phyloP scores from a whole-genome alignment of 2,797 vertebrate genomes.

The Gephyroberyx darwinii region DNA sequence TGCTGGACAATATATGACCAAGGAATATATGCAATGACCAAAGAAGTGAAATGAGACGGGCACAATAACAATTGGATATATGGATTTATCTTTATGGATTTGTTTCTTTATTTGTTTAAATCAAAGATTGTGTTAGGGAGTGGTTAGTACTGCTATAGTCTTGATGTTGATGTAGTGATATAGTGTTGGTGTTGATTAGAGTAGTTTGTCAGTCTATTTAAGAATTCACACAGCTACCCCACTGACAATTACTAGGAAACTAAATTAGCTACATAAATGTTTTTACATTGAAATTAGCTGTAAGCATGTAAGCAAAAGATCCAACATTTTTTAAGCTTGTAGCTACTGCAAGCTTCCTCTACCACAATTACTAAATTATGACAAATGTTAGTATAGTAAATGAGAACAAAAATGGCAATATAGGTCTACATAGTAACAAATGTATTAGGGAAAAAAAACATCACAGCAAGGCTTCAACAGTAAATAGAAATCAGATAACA shows the following conservation, averaged over 20 bases:
- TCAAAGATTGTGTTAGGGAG: not conserved
- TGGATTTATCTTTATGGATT: not conserved
- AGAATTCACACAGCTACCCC: not conserved
- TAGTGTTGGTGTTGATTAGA: not conserved
- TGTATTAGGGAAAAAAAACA: too few species aligned
- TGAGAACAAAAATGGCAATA: too few species aligned
- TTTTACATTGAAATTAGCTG: too few species aligned
- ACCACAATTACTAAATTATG: too few species aligned
- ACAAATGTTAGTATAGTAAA: too few species aligned
- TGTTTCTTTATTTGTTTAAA: not conserved
- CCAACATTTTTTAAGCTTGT: too few species aligned
- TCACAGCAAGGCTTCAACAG: too few species aligned
- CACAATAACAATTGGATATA: not conserved
- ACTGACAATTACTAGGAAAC: not conserved
- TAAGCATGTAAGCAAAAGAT: too few species aligned
- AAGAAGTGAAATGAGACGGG: not conserved
- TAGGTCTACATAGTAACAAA: too few species aligned
- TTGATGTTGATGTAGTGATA: not conserved
- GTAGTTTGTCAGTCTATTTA: constrained; percentile 4
- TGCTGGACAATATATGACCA: not conserved
- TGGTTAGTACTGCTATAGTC: not conserved
- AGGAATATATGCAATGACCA: not conserved
- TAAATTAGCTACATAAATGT: not conserved
- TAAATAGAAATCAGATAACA: too few species aligned
- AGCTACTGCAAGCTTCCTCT: too few species aligned